A percentile compares a stretch with the other conserved stretches of the same genome.
These are phyloP conservation scores for Isichthys henryi DNA, from an alignment of 2,113 vertebrate species.

Conservation along the genomic window DNA sequence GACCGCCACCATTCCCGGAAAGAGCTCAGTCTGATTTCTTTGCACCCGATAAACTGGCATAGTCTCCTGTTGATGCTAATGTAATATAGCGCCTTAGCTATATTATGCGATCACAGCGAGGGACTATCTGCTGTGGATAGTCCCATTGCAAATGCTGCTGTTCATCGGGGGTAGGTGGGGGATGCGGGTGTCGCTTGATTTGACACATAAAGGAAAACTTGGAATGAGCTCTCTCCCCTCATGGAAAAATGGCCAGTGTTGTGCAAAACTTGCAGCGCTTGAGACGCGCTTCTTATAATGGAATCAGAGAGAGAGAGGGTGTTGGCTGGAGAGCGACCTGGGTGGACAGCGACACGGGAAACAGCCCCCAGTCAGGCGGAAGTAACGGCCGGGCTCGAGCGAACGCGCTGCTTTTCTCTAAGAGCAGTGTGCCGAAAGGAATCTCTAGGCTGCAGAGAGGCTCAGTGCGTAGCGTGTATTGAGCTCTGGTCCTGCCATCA, in stretches of 20 bases:
- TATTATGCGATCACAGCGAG: not conserved
- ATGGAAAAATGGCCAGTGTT: not conserved
- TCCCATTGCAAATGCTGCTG: not conserved
- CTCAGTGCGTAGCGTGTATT: slow-evolving; percentile 36
- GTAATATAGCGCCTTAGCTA: not conserved
- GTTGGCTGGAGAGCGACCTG: slow-evolving; percentile 15
- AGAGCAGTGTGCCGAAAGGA: slow-evolving; percentile 45
- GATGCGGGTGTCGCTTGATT: slow-evolving; percentile 26
- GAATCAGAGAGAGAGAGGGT: slow-evolving; percentile 48
- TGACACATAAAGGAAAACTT: not conserved
- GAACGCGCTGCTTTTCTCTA: slow-evolving; percentile 43
- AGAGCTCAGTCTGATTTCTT: not conserved
- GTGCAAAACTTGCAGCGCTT: slow-evolving; percentile 34
- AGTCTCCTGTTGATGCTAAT: not conserved
- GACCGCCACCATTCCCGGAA: not conserved
- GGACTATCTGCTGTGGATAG: not conserved
- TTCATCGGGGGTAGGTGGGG: not conserved
- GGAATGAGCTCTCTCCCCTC: not conserved
- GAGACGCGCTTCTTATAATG: slow-evolving; percentile 50
- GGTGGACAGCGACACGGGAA: slow-evolving; percentile 51
- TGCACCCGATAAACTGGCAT: not conserved
- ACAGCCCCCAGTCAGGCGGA: slow-evolving; percentile 53
- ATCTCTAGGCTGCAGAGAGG: slow-evolving; percentile 46
- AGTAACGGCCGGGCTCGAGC: slow-evolving; percentile 48
- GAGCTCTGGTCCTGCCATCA: slow-evolving; percentile 50